Conservation (phyloP, 2,797 vertebrate species). For the Myripristis jacobus region DNA sequence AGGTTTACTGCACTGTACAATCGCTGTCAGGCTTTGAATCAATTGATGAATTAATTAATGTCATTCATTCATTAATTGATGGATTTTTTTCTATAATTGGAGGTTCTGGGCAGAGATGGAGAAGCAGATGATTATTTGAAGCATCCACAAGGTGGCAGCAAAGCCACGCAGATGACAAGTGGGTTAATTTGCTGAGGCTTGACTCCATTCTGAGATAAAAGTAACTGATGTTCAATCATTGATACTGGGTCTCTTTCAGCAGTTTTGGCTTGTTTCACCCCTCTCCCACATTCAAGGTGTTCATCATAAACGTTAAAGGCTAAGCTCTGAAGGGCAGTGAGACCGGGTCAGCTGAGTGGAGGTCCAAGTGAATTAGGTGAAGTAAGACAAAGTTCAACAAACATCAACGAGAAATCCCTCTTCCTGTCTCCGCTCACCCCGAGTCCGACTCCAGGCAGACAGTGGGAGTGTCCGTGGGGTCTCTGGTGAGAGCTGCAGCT, state of each 20-base stretch:
- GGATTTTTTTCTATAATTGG: not conserved
- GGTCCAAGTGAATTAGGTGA: conserved; percentile 7
- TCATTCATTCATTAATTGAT: not conserved
- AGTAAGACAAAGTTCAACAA: conserved; percentile 6
- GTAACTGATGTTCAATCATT: conserved; percentile 8
- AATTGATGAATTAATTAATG: too few species aligned
- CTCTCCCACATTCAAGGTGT: not conserved
- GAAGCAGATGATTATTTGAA: not conserved
- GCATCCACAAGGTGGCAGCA: conserved; percentile 76
- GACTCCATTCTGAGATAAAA: not conserved
- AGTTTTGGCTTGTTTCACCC: not conserved
- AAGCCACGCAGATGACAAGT: conserved; percentile 28
- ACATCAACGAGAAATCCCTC: not conserved
- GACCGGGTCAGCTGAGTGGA: not conserved
- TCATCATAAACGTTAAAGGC: conserved; percentile 21
- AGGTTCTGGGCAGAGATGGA: not conserved
- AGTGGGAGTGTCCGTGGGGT: conserved; percentile 92
- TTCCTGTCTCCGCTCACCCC: conserved; percentile 83
- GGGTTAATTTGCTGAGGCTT: not conserved
- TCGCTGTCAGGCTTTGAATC: not conserved
- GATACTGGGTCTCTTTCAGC: conserved; percentile 30
- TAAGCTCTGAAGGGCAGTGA: conserved; percentile 16
- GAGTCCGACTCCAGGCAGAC: conserved; percentile 95
- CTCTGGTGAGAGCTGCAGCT: conserved; percentile 90
- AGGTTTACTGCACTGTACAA: not conserved